Evolutionary conservation across 23 tunicate species (phyloP), one percentile per base, ranked within the genome.

Genomic region (Aplidium turbinatum): DNA sequence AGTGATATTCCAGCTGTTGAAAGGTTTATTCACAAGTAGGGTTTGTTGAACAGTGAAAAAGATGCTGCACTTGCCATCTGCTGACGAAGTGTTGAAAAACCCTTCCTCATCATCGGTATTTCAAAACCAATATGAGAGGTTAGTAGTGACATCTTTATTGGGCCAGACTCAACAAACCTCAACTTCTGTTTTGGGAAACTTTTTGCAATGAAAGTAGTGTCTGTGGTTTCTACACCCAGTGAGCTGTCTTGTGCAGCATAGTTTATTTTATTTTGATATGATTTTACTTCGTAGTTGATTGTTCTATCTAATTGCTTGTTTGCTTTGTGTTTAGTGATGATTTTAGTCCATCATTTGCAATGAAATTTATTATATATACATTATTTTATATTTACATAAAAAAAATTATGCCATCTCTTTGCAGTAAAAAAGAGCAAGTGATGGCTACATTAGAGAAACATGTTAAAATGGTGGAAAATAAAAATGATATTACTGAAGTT

Each of bases 381-480:
- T n/a, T n/a, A n/a, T 42, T 42, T 5, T 63, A 62, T 4, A 5
- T 27, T 62, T 62, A 23, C 19, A 9, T 21, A 26, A 56, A 7
- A 26, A 62, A 20, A 23, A 62, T 38, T 56, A 28, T 4, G 34
- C 1, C 2, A 33, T 65, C 7, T 1, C 19, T 32, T 35, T 2
- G 29, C 4, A 81, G 86, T 23, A 34, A 64, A 16, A 50, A 75
- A 16, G 28, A 83, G 3, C 47, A 55, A 31, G 48, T 66, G 20
- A 53, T 35, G 16, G 47, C 29, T 28, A 56, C 67, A 39, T 47
- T 88, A 28, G 96, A 88, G 29, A 76, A 68, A 35, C 96, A 88
- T 81, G 96, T 88, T 5, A 88, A 80, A 39, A 88, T 88, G 96
- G 96, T 88, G 57, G 83, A 81, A 69, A 81, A 61, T 46, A 67